These are phyloP conservation scores for Xyliphius kryptos DNA, from an alignment of 2,113 vertebrate genomes.

Conservation along the genomic window DNA sequence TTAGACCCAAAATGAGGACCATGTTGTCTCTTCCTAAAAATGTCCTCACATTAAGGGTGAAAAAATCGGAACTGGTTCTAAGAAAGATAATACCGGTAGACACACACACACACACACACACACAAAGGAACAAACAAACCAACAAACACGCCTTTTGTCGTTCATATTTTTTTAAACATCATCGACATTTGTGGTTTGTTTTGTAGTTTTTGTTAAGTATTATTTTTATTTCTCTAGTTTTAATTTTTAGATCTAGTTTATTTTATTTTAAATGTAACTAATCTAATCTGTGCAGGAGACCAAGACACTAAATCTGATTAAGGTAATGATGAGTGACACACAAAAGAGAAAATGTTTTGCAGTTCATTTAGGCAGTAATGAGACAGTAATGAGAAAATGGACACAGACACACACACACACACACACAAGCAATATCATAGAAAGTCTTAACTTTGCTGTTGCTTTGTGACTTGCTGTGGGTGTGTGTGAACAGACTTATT, in stretches of 20 bases:
- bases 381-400: conserved; percentile 83
- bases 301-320: conserved; percentile 4
- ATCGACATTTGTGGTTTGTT: too few species aligned
- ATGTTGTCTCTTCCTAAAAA: too few species aligned
- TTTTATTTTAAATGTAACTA: too few species aligned
- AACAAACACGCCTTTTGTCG: conserved; percentile 46
- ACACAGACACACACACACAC: conserved; percentile 46
- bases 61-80: too few species aligned
- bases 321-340: conserved; percentile 72
- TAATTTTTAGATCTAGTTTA: too few species aligned
- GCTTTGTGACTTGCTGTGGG: background rate
- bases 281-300: too few species aligned
- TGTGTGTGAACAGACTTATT: conserved; percentile 41
- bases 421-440: background rate
- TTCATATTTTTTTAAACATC: too few species aligned
- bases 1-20: too few species aligned
- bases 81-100: too few species aligned
- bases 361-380: conserved; percentile 84
- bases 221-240: too few species aligned
- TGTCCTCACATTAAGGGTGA: too few species aligned
- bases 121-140: conserved; percentile 6
- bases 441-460: background rate
- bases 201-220: too few species aligned
- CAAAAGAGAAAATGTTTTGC: conserved; percentile 61
- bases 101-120: conserved; percentile 3